phyloP scores from a whole-genome alignment of 2,113 vertebrate species.

The Centropus unirufus region DNA sequence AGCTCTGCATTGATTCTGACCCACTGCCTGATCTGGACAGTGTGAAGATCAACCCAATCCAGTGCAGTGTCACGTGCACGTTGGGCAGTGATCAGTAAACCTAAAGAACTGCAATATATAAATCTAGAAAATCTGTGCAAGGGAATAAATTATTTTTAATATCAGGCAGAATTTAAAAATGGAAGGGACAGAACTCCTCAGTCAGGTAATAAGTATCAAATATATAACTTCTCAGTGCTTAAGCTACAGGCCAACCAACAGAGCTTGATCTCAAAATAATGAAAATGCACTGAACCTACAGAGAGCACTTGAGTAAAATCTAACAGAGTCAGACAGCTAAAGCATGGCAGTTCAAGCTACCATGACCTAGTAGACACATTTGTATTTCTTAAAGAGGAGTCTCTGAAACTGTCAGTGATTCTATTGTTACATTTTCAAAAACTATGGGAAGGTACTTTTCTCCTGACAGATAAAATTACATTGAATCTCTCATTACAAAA shows the following conservation, averaged over 20 bases:
- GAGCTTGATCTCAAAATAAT: not conserved
- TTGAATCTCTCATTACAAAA: not conserved
- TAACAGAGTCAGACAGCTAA: not conserved
- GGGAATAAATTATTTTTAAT: not conserved
- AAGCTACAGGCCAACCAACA: not conserved
- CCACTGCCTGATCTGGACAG: not conserved
- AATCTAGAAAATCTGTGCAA: not conserved
- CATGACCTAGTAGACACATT: not conserved
- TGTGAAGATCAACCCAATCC: not conserved
- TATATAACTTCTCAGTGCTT: not conserved
- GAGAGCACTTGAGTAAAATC: not conserved
- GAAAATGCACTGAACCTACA: constrained; percentile 34
- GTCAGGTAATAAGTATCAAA: not conserved
- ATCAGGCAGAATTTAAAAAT: not conserved
- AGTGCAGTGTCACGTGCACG: not conserved
- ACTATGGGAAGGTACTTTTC: not conserved
- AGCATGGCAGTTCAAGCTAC: not conserved
- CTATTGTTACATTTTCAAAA: not conserved
- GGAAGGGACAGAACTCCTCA: not conserved
- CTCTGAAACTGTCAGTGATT: not conserved
- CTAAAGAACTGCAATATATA: not conserved
- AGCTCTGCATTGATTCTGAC: not conserved
- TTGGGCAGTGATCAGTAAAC: not conserved
- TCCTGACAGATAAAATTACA: not conserved
- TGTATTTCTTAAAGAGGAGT: not conserved